Evolutionary conservation across 2,113 vertebrate species (phyloP).

Genomic region (Eleginops maclovinus): DNA sequence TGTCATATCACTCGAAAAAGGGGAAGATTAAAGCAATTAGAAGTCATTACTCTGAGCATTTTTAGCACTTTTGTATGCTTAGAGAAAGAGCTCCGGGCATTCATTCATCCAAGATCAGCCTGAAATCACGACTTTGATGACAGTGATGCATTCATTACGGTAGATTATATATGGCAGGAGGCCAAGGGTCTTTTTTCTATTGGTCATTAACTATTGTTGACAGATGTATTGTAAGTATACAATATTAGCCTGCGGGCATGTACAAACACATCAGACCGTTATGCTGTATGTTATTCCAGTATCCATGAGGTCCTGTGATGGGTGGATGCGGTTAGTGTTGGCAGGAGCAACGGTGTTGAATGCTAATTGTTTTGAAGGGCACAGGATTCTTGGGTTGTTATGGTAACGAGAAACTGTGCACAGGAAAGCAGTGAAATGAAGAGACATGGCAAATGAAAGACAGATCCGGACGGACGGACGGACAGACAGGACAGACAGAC

Average conservation of each 20-base stretch:
- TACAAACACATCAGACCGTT: constrained; percentile 23
- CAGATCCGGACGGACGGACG: background rate
- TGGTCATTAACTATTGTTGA: constrained; percentile 8
- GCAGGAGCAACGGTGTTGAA: constrained; percentile 77
- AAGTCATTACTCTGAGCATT: constrained; percentile 45
- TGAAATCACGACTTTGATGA: constrained; percentile 46
- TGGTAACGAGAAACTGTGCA: constrained; percentile 75
- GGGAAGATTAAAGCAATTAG: constrained; percentile 58
- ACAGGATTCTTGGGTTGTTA: constrained; percentile 81
- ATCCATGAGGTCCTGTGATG: constrained; percentile 45
- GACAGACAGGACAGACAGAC: background rate
- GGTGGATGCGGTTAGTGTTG: constrained; percentile 67
- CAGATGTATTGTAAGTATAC: constrained; percentile 26
- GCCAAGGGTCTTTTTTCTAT: constrained; percentile 37
- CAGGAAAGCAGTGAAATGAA: constrained; percentile 55
- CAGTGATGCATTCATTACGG: constrained; percentile 50
- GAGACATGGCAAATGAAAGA: constrained; percentile 46
- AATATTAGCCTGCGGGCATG: constrained; percentile 3
- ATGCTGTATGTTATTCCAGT: constrained; percentile 41
- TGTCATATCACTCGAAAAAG: constrained; percentile 33
- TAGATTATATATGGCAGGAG: constrained; percentile 44
- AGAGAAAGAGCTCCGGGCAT: constrained; percentile 24
- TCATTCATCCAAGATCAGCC: constrained; percentile 55
- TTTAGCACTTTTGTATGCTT: constrained; percentile 47
- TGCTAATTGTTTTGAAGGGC: constrained; percentile 86